phyloP scores from a whole-genome alignment of 1,140 invertebrate species.

The Aporrectodea caliginosa region DNA sequence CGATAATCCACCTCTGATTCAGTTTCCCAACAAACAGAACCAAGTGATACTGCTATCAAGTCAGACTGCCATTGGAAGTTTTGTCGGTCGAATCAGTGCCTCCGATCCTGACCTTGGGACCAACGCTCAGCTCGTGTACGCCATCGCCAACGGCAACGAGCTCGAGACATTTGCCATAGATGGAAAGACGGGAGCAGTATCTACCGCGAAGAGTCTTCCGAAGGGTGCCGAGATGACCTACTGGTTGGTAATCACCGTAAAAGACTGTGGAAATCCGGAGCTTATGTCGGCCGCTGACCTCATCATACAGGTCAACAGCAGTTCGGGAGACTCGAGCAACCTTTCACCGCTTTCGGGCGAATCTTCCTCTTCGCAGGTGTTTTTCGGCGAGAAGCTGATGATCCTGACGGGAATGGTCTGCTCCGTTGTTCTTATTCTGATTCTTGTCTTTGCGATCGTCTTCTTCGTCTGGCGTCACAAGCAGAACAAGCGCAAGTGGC shows the following conservation, averaged over 20 bases:
- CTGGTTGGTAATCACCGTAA: constrained; percentile 16
- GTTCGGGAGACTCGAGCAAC: too few relatives aligned
- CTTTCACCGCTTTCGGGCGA: too few relatives aligned
- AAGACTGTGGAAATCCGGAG: constrained; percentile 19
- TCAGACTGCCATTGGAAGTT: neutral
- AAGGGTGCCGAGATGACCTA: neutral
- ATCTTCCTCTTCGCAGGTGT: too few relatives aligned
- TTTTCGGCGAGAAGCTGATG: too few relatives aligned
- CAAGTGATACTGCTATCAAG: constrained; percentile 33
- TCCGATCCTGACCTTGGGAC: constrained; percentile 78
- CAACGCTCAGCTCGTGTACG: constrained; percentile 82
- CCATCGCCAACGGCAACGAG: constrained; percentile 91
- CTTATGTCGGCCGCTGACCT: too few relatives aligned
- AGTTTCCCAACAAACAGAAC: constrained; percentile 41
- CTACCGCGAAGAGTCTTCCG: neutral
- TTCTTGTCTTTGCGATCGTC: too few relatives aligned
- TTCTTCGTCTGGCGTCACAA: too few relatives aligned
- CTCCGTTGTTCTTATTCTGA: too few relatives aligned
- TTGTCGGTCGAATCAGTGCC: constrained; percentile 64
- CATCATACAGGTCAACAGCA: too few relatives aligned
- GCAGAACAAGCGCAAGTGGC: too few relatives aligned
- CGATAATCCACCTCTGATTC: constrained; percentile 47
- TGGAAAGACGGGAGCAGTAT: constrained; percentile 80
- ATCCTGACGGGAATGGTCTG: too few relatives aligned
- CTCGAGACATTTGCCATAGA: constrained; percentile 90